Conservation (phyloP, 2,888 invertebrate genomes). For the Drosophila mulleri region DNA sequence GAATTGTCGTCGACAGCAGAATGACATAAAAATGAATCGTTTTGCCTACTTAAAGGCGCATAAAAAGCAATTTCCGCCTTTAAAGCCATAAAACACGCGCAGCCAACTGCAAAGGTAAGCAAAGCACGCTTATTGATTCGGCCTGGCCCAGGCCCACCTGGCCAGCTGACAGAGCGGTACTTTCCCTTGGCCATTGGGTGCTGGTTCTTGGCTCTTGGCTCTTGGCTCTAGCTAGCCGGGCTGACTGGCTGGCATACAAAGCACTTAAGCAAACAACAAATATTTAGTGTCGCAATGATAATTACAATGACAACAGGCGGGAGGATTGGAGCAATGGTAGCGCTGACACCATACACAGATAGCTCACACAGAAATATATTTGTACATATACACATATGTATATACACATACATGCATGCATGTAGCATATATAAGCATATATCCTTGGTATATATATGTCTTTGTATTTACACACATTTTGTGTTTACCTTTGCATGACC, state of each 20-base stretch:
- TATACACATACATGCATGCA: constrained; percentile 39
- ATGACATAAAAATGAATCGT: constrained; percentile 81
- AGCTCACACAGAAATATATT: constrained; percentile 28
- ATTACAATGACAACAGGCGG: constrained; percentile 71
- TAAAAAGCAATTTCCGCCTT: constrained; percentile 76
- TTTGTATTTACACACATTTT: constrained; percentile 78
- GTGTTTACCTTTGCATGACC: constrained; percentile 80
- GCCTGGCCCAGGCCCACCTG: constrained; percentile 27
- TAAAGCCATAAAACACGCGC: constrained; percentile 72
- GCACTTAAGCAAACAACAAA: constrained; percentile 79
- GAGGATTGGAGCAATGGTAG: not conserved
- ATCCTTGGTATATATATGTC: constrained; percentile 58
- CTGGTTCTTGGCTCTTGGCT: not conserved
- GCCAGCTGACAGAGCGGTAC: no score
- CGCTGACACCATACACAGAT: constrained; percentile 12
- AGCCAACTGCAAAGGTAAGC: constrained; percentile 29
- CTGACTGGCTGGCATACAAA: constrained; percentile 33
- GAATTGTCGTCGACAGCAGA: constrained; percentile 51
- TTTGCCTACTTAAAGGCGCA: constrained; percentile 81
- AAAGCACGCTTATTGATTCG: constrained; percentile 67
- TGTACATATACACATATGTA: constrained; percentile 4
- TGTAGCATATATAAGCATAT: constrained; percentile 38
- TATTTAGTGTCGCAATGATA: constrained; percentile 79
- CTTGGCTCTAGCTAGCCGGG: not conserved
- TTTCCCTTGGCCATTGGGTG: not conserved